A percentile compares a stretch with the other conserved stretches of the same genome.
Evolutionary conservation across 2,113 vertebrate genomes (phyloP).

Genomic region (Cynoglossus semilaevis): DNA sequence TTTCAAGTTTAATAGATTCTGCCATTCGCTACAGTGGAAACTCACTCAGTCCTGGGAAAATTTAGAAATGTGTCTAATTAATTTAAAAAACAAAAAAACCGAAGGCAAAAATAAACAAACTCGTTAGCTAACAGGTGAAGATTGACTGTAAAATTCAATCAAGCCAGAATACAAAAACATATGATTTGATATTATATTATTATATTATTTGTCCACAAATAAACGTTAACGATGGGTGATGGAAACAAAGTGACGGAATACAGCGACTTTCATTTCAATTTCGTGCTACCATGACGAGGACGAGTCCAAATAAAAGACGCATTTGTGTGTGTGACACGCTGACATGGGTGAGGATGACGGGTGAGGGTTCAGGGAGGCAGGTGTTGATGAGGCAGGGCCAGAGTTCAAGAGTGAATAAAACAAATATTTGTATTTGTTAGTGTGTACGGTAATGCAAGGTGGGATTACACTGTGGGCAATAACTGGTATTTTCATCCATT

Average conservation of each 20-base stretch:
- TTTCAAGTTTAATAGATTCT: slow-evolving; percentile 86
- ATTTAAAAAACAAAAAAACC: background rate
- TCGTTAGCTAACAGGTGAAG: slow-evolving; percentile 3
- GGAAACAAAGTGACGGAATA: slow-evolving; percentile 14
- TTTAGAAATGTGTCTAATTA: slow-evolving; percentile 69
- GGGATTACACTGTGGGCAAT: slow-evolving; percentile 26
- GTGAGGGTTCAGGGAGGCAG: slow-evolving; percentile 46
- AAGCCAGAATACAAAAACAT: slow-evolving; percentile 22
- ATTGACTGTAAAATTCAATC: slow-evolving; percentile 17
- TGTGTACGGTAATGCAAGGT: background rate
- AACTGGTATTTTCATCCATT: slow-evolving; percentile 42
- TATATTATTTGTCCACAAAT: slow-evolving; percentile 10
- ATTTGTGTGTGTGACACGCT: slow-evolving; percentile 26
- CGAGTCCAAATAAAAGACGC: too few species aligned
- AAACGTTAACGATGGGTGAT: slow-evolving; percentile 18
- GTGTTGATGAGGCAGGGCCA: slow-evolving; percentile 51
- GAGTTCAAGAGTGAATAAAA: slow-evolving; percentile 55
- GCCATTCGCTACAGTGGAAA: slow-evolving; percentile 86
- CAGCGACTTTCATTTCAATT: slow-evolving; percentile 8
- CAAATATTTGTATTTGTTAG: slow-evolving; percentile 56
- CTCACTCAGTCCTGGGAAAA: slow-evolving; percentile 69
- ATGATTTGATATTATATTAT: slow-evolving; percentile 13
- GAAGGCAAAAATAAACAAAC: slow-evolving; percentile 48
- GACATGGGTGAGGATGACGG: slow-evolving; percentile 34
- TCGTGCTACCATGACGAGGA: slow-evolving; percentile 31